Percentiles rank a stretch among this genome's conserved stretches.
phyloP scores from a whole-genome alignment of 1,140 invertebrate species.

The Lithobius niger region DNA sequence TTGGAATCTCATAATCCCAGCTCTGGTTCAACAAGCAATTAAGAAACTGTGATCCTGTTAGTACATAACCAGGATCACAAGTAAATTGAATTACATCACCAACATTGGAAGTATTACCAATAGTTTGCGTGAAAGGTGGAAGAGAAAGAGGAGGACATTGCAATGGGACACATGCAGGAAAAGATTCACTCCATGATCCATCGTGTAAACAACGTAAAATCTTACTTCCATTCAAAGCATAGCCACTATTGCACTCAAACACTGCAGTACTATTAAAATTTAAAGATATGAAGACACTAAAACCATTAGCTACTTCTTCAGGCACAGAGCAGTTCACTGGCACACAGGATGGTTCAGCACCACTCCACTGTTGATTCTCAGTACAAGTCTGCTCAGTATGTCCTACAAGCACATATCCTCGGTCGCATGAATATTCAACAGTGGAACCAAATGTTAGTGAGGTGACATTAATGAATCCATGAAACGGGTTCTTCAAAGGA shows the following conservation, averaged over 20 bases:
- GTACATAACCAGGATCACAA: neutral
- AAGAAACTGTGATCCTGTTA: neutral
- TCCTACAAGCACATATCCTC: conserved; percentile 15
- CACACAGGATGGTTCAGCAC: conserved; percentile 21
- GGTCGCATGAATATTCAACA: conserved; percentile 17
- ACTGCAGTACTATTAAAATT: conserved; percentile 6
- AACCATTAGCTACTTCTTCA: neutral
- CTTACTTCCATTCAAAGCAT: conserved; percentile 12
- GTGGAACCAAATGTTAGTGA: conserved; percentile 2
- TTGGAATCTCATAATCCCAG: neutral
- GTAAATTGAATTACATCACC: neutral
- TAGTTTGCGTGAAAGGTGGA: conserved; percentile 4
- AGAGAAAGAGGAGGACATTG: conserved; percentile 6
- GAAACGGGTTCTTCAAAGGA: conserved; percentile 5
- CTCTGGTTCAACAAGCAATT: neutral
- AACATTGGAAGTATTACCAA: neutral
- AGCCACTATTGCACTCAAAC: conserved; percentile 17
- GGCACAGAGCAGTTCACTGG: conserved; percentile 17
- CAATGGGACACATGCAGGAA: conserved; percentile 10
- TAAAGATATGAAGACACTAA: neutral
- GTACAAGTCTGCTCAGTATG: conserved; percentile 3
- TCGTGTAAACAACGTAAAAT: conserved; percentile 6
- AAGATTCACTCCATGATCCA: conserved; percentile 12
- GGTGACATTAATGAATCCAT: neutral
- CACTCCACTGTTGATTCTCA: conserved; percentile 19